Evolutionary conservation across 1,140 invertebrate genomes (phyloP).

Genomic region (Phenacoccus solenopsis): DNA sequence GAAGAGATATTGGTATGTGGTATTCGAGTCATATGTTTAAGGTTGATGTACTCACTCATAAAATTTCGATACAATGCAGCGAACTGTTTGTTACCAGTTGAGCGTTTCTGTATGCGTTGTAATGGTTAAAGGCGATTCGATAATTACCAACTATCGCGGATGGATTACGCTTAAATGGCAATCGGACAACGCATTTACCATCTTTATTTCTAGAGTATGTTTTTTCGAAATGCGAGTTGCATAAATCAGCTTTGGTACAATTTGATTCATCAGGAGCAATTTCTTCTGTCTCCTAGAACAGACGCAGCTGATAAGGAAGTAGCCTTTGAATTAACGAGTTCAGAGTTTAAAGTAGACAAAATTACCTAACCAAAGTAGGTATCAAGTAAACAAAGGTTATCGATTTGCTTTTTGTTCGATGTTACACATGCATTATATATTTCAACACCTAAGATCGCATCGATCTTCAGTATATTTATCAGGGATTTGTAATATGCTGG

Average conservation of each 20-base stretch:
- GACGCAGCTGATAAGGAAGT: neutral
- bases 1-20: no score
- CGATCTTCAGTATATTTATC: neutral
- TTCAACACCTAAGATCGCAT: neutral
- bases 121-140: neutral
- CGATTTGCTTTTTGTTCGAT: neutral
- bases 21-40: slow-evolving; percentile 25
- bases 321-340: neutral
- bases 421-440: neutral
- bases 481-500: neutral
- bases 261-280: neutral
- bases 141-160: neutral
- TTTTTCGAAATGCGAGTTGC: neutral
- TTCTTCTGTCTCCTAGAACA: neutral
- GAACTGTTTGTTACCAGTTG: neutral
- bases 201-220: neutral
- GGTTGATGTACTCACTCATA: neutral
- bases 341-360: neutral
- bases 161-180: neutral
- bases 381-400: neutral
- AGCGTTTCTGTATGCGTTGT: neutral
- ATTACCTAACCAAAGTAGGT: neutral
- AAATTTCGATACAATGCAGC: neutral
- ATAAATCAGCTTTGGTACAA: neutral
- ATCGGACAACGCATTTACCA: neutral